Evolutionary conservation across 2,797 vertebrate genomes (phyloP), one percentile per base, ranked within the genome.

Genomic region (Alfaro cultratus): DNA sequence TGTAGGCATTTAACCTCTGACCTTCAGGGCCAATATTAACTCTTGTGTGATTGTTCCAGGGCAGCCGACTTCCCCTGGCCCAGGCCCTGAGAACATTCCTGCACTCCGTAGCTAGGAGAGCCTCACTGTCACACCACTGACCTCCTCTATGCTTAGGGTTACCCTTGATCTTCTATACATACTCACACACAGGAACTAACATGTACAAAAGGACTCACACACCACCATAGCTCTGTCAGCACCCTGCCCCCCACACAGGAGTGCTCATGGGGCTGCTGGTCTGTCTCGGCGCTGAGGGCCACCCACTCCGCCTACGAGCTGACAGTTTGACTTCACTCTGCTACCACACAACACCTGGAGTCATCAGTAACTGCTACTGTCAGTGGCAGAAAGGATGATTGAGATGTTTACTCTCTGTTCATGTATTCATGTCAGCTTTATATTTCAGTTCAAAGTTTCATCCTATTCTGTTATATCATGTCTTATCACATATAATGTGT

Each of bases 1-100:
- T 94, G 82, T 88, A 95, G 92, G 94, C 95, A 95, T 96, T 95
- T 96, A 96, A 96, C 95, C 95, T 94, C 89, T 94, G 95, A 92
- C 96, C 94, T 84, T 85, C 92, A 95, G 95, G 95, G 95, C 94
- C 95, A 96, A 96, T 95, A 96, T 96, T 96, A 96, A 96, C 95
- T 96, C 95, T 95, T 93, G 89, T 89, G 88, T 94, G 94, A 95
- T 96, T 95, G 95, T 95, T 93, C 87, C 84, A 91, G 92, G 93
- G 93, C 93, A 93, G 93, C 93, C 88, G 84, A 95, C 95, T 96
- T 95, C 95, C 95, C 95, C 92, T 93, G 88, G 91, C 81, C 84
- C 86, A 87, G 93, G 91, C 93, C 95, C 95, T 96, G 96, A 96
- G 96, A 96, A 96, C 95, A 96, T 96, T 96, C 96, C 95, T 93